Conservation (phyloP, 1,140 invertebrate genomes). For the Trichonephila clavata region DNA sequence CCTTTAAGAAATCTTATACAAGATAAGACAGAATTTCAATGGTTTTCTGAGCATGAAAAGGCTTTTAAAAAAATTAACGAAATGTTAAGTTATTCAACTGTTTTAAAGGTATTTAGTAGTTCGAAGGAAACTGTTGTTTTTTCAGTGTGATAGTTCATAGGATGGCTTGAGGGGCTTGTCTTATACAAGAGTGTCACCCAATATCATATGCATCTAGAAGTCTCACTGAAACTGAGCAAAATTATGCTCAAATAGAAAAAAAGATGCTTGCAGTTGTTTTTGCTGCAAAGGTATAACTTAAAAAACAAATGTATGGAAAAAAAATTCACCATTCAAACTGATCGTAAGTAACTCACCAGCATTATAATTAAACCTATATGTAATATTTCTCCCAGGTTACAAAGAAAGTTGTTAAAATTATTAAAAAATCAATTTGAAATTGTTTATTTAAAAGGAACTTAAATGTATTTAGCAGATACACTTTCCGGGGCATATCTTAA, state of each 20-base stretch:
- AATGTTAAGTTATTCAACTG: neutral
- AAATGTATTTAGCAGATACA: too few relatives aligned
- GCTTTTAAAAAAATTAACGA: conserved; percentile 46
- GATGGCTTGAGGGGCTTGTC: conserved; percentile 57
- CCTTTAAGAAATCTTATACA: conserved; percentile 31
- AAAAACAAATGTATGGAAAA: conserved; percentile 80
- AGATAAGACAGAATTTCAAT: conserved; percentile 48
- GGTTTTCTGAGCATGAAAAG: neutral
- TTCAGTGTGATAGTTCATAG: conserved; percentile 64
- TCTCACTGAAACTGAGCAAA: too few relatives aligned
- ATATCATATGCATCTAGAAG: conserved; percentile 81
- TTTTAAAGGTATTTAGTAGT: conserved; percentile 64
- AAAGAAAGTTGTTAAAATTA: too few relatives aligned
- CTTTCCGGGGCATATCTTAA: too few relatives aligned
- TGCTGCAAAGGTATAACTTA: conserved; percentile 81
- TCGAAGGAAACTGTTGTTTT: conserved; percentile 40
- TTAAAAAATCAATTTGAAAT: too few relatives aligned
- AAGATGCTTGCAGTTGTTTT: conserved; percentile 82
- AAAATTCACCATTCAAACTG: conserved; percentile 79
- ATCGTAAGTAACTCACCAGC: conserved; percentile 79
- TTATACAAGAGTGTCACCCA: conserved; percentile 75
- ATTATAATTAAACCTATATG: too few relatives aligned
- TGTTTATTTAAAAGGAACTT: too few relatives aligned
- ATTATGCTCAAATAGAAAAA: too few relatives aligned
- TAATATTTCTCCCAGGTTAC: too few relatives aligned